These are phyloP conservation scores for Tenthredo notha DNA, from an alignment of 2,888 invertebrate species.

Conservation along the genomic window DNA sequence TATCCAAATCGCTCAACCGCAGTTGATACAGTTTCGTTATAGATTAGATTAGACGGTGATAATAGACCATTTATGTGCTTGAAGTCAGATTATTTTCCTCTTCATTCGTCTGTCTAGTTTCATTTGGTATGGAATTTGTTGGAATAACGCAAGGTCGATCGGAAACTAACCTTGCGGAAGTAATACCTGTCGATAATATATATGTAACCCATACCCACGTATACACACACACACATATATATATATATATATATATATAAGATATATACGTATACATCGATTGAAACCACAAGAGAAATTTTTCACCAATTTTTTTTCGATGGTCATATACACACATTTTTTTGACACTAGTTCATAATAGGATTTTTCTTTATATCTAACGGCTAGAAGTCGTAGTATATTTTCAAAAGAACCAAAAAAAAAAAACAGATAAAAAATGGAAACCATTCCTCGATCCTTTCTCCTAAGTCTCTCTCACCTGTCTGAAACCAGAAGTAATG, in stretches of 20 bases:
- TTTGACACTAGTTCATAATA: background rate
- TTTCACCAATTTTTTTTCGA: background rate
- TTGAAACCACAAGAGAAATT: too few species aligned
- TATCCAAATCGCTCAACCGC: background rate
- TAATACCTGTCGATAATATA: background rate
- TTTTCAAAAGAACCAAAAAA: background rate
- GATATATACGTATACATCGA: background rate
- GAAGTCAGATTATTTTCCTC: background rate
- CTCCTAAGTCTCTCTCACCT: background rate
- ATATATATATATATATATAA: background rate
- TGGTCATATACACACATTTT: background rate
- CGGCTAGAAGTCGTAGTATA: background rate
- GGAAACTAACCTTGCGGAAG: background rate
- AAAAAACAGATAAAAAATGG: background rate
- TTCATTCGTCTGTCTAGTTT: background rate
- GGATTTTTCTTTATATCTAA: background rate
- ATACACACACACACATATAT: background rate
- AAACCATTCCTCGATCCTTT: background rate
- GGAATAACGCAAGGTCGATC: background rate
- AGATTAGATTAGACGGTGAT: constrained; percentile 8
- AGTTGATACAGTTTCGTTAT: constrained; percentile 6
- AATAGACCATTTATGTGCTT: background rate
- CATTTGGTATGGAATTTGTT: background rate
- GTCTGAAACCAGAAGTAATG: constrained; percentile 27
- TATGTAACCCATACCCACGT: background rate